Percentiles rank a stretch among this genome's conserved stretches.
Evolutionary conservation across 2,888 invertebrate species (phyloP).

Genomic region (Gastrophysa polygoni): DNA sequence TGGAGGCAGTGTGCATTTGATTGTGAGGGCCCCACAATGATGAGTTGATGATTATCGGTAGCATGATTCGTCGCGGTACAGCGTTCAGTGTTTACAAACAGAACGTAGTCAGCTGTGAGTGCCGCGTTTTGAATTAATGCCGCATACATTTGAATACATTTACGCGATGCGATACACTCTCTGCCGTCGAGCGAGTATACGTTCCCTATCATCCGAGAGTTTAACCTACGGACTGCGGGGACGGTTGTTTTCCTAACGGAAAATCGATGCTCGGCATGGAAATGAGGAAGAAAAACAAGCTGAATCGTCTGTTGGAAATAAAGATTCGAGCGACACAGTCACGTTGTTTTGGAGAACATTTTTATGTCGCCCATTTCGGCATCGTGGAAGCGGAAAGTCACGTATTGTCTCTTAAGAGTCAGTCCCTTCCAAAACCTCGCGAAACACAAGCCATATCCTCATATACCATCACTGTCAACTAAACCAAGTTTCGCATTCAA

Average conservation of each 20-base stretch:
- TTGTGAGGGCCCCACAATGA: slow-evolving; percentile 22
- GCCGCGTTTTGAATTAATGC: slow-evolving; percentile 60
- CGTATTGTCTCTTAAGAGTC: no score
- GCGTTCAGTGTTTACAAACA: slow-evolving; percentile 58
- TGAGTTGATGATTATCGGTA: slow-evolving; percentile 27
- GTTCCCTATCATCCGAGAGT: slow-evolving; percentile 39
- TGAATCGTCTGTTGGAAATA: slow-evolving; percentile 11
- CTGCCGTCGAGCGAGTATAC: slow-evolving; percentile 31
- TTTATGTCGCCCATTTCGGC: background rate
- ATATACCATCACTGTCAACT: no score
- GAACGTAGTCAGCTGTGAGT: slow-evolving; percentile 60
- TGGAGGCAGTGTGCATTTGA: slow-evolving; percentile 13
- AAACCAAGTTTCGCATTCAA: no score
- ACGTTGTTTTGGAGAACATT: background rate
- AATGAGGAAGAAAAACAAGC: slow-evolving; percentile 26
- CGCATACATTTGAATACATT: slow-evolving; percentile 62
- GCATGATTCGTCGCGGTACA: slow-evolving; percentile 31
- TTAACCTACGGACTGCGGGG: slow-evolving; percentile 31
- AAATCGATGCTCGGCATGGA: slow-evolving; percentile 34
- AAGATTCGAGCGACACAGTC: background rate
- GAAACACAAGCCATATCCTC: no score
- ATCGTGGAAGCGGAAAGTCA: background rate
- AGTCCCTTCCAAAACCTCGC: no score
- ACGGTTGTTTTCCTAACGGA: slow-evolving; percentile 23
- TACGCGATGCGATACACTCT: slow-evolving; percentile 42